Evolutionary conservation across 2,888 invertebrate species (phyloP), one percentile per base, ranked within the genome.

Genomic region (Dorcus parallelipipedus): DNA sequence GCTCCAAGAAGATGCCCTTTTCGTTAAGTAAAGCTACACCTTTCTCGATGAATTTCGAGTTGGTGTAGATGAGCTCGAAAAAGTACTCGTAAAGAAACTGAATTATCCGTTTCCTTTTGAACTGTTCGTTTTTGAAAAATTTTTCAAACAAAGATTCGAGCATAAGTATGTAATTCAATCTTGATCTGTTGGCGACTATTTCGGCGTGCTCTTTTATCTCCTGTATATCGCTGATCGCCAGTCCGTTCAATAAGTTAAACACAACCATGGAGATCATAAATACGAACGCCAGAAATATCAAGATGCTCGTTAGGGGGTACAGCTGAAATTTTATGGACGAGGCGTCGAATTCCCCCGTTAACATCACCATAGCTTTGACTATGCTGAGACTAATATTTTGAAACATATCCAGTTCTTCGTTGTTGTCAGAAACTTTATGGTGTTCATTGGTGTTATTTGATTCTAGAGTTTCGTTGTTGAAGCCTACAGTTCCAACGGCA

Each of bases 311-410:
- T 4, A 86, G 75, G 8, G 89, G 88, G 73, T 85, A 84, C 51
- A 85, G 79, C 51, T 83, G 80, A 71, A 93, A 92, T 49, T 90
- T 86, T 49, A 93, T 87, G 8, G 87, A 86, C 9, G 86, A 83
- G 0, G 91, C 91, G 70, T 93, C 92, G 67, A 92, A 91, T 76
- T 93, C 93, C 9, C 93, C 93, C 0, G 92, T 92, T 64, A 93
- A 80, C 93, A 93, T 93, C 1, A 92, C 89, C 20, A 92, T 86
- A 0, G 91, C 92, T 78, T 92, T 93, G 66, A 93, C 90, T 41
- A 92, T 72, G 0, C 91, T 88, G 59, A 84, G 81, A 3, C 84
- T 86, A 0, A 90, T 89, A 74, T 86, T 84, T 2, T 82, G 80
- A 67, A 92, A 92, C 64, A 86, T 86, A 53, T 86, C 84, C 65